Evolutionary conservation across 2,888 invertebrate genomes (phyloP), one percentile per base, ranked within the genome.

Genomic region (Barypeithes pellucidus): DNA sequence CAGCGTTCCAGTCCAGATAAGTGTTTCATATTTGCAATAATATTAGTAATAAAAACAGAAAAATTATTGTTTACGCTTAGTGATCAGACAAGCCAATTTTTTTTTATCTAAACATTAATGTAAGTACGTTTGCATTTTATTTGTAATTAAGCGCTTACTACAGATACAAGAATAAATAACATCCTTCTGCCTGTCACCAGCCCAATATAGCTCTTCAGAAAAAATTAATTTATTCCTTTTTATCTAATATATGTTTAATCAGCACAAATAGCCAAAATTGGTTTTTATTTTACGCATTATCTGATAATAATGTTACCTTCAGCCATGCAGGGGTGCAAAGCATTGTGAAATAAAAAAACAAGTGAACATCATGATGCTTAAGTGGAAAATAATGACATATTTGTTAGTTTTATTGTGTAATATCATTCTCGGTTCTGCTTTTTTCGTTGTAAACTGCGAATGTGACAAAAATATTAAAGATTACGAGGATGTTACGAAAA

Each of bases 231-330:
- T 57, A 67, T 67, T 24, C 54, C 14, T 54, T 54, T 59, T 61
- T 68, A 68, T 68, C 68, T 60, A 29, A 67, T 67, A 39, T 47
- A 50, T 36, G 39, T 50, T 60, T 68, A 68, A 61, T 68, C 60
- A 47, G 59, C 16, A 60, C 45, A 67, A 67, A 67, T 59, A 67
- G 59, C 54, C 36, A 22, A 9, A 57, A 20, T 24, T 24, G 36
- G 9, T 20, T 39, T 52, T 43, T 57, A 54, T 41, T 57, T 67
- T 52, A 39, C 39, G 36, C 24, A 66, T 54, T 50, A 57, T 43
- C 54, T 59, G 59, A 67, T 67, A 67, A 9, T 24, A 29, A 14
- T 67, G n/a, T 22, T 43, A 43, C 18, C 24, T 5, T 33, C 41
- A 29, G 24, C 39, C 24, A 60, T 59, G 14, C 57, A n/a, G 47